A percentile compares a stretch with the other conserved stretches of the same genome.
Evolutionary conservation across 1,140 invertebrate species (phyloP).

Genomic region (Meloidogyne floridensis): DNA sequence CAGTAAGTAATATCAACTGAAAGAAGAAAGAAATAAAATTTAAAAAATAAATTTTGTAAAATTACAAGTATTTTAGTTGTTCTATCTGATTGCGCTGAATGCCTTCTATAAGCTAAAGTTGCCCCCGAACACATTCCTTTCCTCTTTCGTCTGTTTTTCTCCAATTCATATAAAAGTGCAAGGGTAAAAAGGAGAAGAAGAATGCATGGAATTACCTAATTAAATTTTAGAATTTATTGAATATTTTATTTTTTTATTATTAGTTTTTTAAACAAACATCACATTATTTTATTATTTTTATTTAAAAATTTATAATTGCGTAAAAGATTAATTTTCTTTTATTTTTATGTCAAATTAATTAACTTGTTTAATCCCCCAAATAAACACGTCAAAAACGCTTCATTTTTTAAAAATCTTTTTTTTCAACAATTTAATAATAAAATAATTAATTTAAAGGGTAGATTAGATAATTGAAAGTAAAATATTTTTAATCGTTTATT

Average conservation of each 20-base stretch:
- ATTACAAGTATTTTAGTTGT: conserved; percentile 48
- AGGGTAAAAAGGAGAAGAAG: conserved; percentile 48
- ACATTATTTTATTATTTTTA: neutral
- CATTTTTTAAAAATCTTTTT: neutral
- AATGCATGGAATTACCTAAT: conserved; percentile 52
- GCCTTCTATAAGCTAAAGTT: conserved; percentile 44
- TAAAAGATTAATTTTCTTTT: conserved; percentile 9
- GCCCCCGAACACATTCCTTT: conserved; percentile 49
- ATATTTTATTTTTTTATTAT: neutral
- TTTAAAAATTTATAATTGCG: neutral
- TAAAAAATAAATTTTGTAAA: neutral
- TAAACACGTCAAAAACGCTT: neutral
- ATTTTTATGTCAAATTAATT: neutral
- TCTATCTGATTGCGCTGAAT: conserved; percentile 44
- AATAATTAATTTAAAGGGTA: too few species aligned
- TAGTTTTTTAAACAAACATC: neutral
- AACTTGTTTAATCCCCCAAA: neutral
- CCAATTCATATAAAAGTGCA: conserved; percentile 45
- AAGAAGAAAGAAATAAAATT: neutral
- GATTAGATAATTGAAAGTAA: too few species aligned
- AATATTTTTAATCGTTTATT: too few species aligned
- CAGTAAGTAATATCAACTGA: conserved; percentile 42
- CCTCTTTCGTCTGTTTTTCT: conserved; percentile 38
- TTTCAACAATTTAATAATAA: conserved; percentile 13
- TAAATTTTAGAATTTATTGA: neutral